Conservation (phyloP, 2,888 invertebrate species). For the Rosalia funebris region DNA sequence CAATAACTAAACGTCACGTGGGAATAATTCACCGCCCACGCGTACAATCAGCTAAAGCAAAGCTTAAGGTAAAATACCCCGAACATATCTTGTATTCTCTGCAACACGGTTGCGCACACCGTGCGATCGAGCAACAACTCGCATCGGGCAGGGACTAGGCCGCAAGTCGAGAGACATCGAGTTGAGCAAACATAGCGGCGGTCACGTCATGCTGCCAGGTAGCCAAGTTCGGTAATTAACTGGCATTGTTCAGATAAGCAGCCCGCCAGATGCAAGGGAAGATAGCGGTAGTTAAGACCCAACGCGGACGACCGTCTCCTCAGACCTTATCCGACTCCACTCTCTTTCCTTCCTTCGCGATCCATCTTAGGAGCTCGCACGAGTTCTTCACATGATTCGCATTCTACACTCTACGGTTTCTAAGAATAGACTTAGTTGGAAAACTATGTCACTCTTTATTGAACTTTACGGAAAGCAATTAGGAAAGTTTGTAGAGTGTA, state of each 20-base stretch:
- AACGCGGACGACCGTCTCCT: slow-evolving; percentile 14
- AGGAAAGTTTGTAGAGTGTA: too few relatives aligned
- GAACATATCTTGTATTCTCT: slow-evolving; percentile 18
- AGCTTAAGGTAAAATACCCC: slow-evolving; percentile 35
- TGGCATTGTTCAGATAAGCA: slow-evolving; percentile 60
- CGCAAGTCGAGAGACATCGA: slow-evolving; percentile 40
- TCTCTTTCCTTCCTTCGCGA: slow-evolving; percentile 6
- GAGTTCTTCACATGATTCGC: slow-evolving; percentile 6
- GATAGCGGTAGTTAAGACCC: slow-evolving; percentile 40
- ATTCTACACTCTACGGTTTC: slow-evolving; percentile 6
- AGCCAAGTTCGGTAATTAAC: slow-evolving; percentile 61
- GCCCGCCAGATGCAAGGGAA: slow-evolving; percentile 50
- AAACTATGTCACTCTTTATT: neutral
- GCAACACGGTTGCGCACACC: slow-evolving; percentile 16
- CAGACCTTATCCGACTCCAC: slow-evolving; percentile 2
- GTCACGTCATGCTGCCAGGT: slow-evolving; percentile 58
- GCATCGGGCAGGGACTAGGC: slow-evolving; percentile 2
- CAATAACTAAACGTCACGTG: slow-evolving; percentile 40
- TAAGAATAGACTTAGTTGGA: slow-evolving; percentile 1
- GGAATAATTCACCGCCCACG: slow-evolving; percentile 42
- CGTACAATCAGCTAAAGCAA: slow-evolving; percentile 32
- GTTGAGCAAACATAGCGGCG: slow-evolving; percentile 53
- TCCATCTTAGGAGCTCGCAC: slow-evolving; percentile 9
- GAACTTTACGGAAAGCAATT: too few relatives aligned
- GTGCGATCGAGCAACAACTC: slow-evolving; percentile 18